Conservation (phyloP, 2,888 invertebrate species). For the Papilio protenor region DNA sequence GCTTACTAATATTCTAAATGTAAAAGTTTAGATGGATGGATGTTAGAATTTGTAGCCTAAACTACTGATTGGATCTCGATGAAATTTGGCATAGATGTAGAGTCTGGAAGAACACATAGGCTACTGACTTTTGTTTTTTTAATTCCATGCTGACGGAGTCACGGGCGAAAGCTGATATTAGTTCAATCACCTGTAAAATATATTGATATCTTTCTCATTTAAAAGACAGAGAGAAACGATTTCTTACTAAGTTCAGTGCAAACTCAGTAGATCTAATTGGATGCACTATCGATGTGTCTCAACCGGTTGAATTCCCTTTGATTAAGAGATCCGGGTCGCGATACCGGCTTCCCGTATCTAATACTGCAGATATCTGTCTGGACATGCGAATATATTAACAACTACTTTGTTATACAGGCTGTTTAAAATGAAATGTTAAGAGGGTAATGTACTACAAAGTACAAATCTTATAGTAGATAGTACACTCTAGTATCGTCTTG, state of each 20-base stretch:
- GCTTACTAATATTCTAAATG: no score
- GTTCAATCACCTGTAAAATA: not conserved
- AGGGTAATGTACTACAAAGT: not conserved
- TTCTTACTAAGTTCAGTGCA: not conserved
- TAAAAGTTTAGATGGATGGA: no score
- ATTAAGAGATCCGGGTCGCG: conserved; percentile 40
- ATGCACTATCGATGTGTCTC: conserved; percentile 19
- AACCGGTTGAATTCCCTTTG: conserved; percentile 34
- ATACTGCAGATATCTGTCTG: conserved; percentile 3
- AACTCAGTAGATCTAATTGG: conserved; percentile 9
- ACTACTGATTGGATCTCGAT: no score
- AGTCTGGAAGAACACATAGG: no score
- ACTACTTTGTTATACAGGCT: not conserved
- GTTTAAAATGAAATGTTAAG: not conserved
- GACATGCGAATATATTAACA: conserved; percentile 1
- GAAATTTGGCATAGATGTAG: no score
- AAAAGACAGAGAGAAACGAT: not conserved
- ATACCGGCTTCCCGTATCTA: conserved; percentile 31
- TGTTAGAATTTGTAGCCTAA: no score
- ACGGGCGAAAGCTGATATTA: no score
- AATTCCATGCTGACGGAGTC: no score
- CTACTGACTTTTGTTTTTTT: no score
- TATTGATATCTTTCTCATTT: not conserved
- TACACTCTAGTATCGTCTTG: not conserved
- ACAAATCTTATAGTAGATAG: not conserved